Evolutionary conservation across 2,113 vertebrate species (phyloP), one percentile per base, ranked within the genome.

Genomic region (Gavia stellata): DNA sequence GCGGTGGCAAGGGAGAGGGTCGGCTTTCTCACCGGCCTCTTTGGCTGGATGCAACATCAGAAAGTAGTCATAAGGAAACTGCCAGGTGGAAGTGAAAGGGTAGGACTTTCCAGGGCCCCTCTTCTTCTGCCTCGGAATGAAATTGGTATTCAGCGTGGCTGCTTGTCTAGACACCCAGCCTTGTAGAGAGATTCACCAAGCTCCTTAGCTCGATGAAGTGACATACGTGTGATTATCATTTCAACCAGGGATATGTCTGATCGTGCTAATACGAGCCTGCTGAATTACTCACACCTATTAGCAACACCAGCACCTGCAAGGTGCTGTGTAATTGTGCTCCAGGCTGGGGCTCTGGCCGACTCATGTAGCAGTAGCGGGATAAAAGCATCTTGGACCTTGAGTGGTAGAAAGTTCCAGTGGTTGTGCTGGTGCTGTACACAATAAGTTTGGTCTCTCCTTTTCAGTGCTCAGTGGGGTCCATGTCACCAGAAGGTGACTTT

Each of bases 101-200:
- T 8, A 47, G 74, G 72, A 12, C 73, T 90, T 74, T 21, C 61
- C 93, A 67, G 58, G 40, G 34, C n/a, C 75, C 84, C 49, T 92
- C 28, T 59, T 75, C 67, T 63, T 74, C 31, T 85, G 65, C 82
- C 86, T 72, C 75, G 11, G 55, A 83, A 33, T 16, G 90, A 44
- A 93, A 98, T 97, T 97, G 96, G 84, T 97, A 98, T 98, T 96
- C 97, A 96, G 92, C 9, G 38, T 86, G 68, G 84, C 90, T 86
- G 83, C 82, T 92, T 47, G 97, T 98, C 97, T 98, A 98, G 97
- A 98, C 97, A 78, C 55, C 92, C 81, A 75, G 93, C 92, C 96
- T 95, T 92, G 94, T 36, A 33, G 61, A 85, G 94, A 92, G 97
- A 94, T 96, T 94, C 86, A 55, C 90, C 94, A 55, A 66, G 86